Conservation (phyloP, 30 jellyfish, hydroid and myxozoan species). For the Haliclystus octoradiatus region DNA sequence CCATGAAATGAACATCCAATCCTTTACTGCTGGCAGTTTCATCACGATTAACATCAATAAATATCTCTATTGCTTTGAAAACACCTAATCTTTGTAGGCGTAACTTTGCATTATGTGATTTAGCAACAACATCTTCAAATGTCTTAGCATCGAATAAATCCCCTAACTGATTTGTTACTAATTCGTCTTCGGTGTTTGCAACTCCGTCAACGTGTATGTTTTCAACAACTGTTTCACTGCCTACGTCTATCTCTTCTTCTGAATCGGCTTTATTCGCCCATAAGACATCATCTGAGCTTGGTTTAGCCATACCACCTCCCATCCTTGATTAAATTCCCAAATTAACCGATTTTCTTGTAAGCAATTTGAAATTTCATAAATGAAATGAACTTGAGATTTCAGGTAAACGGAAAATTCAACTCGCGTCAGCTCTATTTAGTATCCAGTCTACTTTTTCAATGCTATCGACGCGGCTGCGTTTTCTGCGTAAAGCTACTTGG, state of each 20-base stretch:
- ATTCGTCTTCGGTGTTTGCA: conserved; percentile 30
- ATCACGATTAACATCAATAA: conserved; percentile 61
- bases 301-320: too few relatives aligned
- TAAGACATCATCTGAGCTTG: too few relatives aligned
- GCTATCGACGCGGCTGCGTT: too few relatives aligned
- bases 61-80: conserved; percentile 67
- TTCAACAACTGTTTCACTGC: conserved; percentile 43
- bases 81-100: conserved; percentile 79
- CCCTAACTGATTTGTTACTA: conserved; percentile 55
- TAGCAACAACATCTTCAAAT: conserved; percentile 56
- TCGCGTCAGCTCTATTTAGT: too few relatives aligned
- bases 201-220: conserved; percentile 84
- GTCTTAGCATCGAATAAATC: conserved; percentile 47
- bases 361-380: too few relatives aligned
- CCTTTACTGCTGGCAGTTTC: conserved; percentile 47
- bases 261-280: conserved; percentile 18
- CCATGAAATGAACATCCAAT: conserved; percentile 66
- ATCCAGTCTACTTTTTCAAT: too few relatives aligned
- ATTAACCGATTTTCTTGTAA: too few relatives aligned
- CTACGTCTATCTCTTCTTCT: conserved; percentile 29
- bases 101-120: conserved; percentile 63
- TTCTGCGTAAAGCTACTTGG: too few relatives aligned
- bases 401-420: too few relatives aligned
- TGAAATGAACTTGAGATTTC: too few relatives aligned
- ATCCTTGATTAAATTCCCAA: too few relatives aligned